Conservation (phyloP, 2,888 invertebrate species). For the Proisotoma minuta region DNA sequence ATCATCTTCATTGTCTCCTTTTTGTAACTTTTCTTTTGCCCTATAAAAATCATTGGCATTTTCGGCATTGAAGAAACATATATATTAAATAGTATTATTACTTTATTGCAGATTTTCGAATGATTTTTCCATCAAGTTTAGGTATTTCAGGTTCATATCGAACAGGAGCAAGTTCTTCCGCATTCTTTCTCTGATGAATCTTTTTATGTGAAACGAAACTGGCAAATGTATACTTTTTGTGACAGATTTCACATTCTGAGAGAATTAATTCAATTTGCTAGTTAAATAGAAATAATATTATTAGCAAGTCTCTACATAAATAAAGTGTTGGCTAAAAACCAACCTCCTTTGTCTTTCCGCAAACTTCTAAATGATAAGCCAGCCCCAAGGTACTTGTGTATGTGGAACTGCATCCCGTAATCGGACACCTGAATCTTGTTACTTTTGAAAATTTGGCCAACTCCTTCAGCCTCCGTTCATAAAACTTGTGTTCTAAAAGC, state of each 20-base stretch:
- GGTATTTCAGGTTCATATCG: too few species aligned
- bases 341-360: conserved; percentile 37
- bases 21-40: too few species aligned
- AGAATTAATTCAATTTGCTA: conserved; percentile 36
- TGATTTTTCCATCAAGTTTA: too few species aligned
- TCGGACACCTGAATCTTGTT: conserved; percentile 34
- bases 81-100: background rate
- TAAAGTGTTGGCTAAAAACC: background rate
- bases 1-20: background rate
- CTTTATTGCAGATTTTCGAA: too few species aligned
- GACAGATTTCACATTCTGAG: conserved; percentile 40
- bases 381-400: conserved; percentile 44
- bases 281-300: background rate
- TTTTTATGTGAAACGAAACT: conserved; percentile 40
- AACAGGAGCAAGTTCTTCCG: too few species aligned
- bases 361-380: conserved; percentile 41
- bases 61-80: background rate
- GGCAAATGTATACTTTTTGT: conserved; percentile 20
- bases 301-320: background rate
- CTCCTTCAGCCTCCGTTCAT: conserved; percentile 29
- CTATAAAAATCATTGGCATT: background rate
- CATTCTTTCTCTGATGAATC: conserved; percentile 16
- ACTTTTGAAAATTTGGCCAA: conserved; percentile 33
- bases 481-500: conserved; percentile 37
- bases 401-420: conserved; percentile 4